Evolutionary conservation across 2,113 vertebrate genomes (phyloP), one percentile per base, ranked within the genome.

Genomic region (Gobiocypris rarus): DNA sequence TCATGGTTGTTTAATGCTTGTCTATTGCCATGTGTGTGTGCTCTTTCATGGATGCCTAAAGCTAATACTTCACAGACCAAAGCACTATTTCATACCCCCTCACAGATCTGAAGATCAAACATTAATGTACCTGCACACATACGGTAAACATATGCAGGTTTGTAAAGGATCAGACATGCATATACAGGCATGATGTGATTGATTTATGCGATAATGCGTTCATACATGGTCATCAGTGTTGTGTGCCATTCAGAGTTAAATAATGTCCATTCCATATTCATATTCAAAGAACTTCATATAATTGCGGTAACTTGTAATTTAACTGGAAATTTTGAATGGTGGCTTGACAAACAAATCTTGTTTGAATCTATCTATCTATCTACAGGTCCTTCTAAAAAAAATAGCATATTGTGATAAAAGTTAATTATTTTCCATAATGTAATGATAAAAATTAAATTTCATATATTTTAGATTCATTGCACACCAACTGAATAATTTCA

Each of bases 1-100:
- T 75, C 84, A 83, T 78, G 83, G 67, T 56, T 7, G 38, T 75
- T 70, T 83, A 69, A 90, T 43, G 63, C 75, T 75, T 22, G 11
- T 45, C 41, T 26, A 56, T 65, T 76, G 38, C 84, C 82, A 82
- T 71, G 81, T 84, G 84, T 65, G 45, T 19, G 5, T n/a, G n/a
- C 52, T 50, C 45, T 52, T 63, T 54, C 69, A 81, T 81, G 63
- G 63, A 61, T 82, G 84, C 54, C 80, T 70, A 13, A 81, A 77
- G 80, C 80, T 84, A 86, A 86, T 77, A 73, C 63, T 67, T 83
- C 83, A 70, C 84, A 86, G 82, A 76, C 59, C 61, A 83, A 75
- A 43, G 31, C 80, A 70, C 48, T 70, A 54, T 81, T 56, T 85
- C 81, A 81, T 75, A 58, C 41, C 65, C 34, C 4, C 38, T 69